phyloP scores from a whole-genome alignment of 2,797 vertebrate genomes.

The Cyclopterus lumpus region DNA sequence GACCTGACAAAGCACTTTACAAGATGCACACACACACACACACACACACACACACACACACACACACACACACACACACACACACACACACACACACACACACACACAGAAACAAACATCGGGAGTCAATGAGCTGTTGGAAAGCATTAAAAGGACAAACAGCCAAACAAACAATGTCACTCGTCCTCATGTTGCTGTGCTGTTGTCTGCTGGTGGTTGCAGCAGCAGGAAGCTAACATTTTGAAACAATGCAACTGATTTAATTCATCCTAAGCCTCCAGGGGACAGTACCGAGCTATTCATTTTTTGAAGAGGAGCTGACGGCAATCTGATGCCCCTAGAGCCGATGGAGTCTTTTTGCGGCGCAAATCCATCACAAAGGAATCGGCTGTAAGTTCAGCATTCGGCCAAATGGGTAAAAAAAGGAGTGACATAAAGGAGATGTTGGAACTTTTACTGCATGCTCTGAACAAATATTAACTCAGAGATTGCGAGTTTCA shows the following conservation, averaged over 20 bases:
- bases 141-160: constrained; percentile 18
- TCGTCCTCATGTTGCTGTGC: neutral
- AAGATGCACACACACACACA: too few relatives aligned
- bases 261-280: neutral
- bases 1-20: too few relatives aligned
- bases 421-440: neutral
- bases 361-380: neutral
- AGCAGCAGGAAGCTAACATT: constrained; percentile 8
- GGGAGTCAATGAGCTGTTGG: constrained; percentile 5
- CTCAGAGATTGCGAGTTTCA: neutral
- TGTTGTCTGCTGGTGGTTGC: neutral
- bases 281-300: neutral
- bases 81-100: neutral
- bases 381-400: neutral
- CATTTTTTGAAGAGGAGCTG: too few relatives aligned
- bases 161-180: constrained; percentile 8
- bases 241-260: constrained; percentile 3
- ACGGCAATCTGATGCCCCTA: neutral
- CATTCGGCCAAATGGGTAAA: neutral
- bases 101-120: constrained; percentile 6
- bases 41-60: too few relatives aligned
- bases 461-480: neutral
- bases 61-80: neutral
- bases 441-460: neutral
- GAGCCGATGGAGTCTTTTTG: neutral